Conservation (phyloP, 2,113 vertebrate species). For the Arvicanthis niloticus region DNA sequence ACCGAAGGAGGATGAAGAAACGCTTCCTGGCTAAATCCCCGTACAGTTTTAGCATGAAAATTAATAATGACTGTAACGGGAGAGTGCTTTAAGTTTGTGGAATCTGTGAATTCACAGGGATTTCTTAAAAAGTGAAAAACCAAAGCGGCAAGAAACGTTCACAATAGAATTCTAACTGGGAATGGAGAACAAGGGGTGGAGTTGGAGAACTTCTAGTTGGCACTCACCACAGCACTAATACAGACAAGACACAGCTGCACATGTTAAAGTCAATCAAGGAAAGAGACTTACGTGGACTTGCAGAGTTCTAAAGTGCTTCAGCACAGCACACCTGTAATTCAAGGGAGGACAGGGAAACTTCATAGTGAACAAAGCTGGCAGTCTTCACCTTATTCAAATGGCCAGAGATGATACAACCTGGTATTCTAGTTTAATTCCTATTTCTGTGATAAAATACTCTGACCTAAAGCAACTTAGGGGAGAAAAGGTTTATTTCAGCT, state of each 20-base stretch:
- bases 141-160: neutral
- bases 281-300: neutral
- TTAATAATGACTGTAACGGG: neutral
- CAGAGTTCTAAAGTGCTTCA: neutral
- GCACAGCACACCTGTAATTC: neutral
- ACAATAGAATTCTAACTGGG: slow-evolving; percentile 43
- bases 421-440: neutral
- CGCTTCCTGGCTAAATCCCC: neutral
- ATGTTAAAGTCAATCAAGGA: neutral
- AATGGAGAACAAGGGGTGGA: neutral
- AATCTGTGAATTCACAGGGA: neutral
- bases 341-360: neutral
- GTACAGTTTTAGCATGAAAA: neutral
- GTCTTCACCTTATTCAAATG: neutral
- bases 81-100: neutral
- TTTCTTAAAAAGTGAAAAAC: neutral
- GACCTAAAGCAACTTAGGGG: neutral
- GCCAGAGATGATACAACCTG: neutral
- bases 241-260: neutral
- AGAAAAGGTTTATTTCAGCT: neutral
- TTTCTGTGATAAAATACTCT: neutral
- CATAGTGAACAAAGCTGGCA: neutral
- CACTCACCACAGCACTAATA: neutral
- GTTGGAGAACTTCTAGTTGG: neutral
- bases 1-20: neutral